Conservation (phyloP, 2,113 vertebrate species). For the cat (Felis catus) region DNA sequence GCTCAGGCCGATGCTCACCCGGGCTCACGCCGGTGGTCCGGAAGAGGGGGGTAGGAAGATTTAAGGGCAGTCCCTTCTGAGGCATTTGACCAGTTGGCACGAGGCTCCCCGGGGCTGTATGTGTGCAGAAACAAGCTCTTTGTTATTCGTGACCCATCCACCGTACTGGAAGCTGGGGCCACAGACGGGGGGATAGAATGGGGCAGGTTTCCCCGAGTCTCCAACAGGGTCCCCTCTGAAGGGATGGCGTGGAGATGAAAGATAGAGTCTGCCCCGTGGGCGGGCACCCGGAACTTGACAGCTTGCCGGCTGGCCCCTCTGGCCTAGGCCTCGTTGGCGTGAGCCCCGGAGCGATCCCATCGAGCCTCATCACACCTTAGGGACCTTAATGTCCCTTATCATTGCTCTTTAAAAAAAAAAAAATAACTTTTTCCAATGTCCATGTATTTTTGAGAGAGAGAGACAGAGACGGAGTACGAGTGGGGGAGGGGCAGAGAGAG, state of each 20-base stretch:
- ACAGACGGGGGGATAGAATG: not conserved
- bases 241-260: not conserved
- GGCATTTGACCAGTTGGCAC: not conserved
- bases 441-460: no score
- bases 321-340: accelerated
- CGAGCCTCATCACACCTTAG: no score
- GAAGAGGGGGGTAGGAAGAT: not conserved
- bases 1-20: not conserved
- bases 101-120: not conserved
- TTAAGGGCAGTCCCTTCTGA: not conserved
- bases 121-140: accelerated
- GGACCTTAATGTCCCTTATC: not conserved
- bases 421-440: no score
- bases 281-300: not conserved
- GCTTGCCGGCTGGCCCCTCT: not conserved
- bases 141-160: accelerated
- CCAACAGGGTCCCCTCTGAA: not conserved
- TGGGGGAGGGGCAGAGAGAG: no score
- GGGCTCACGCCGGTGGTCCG: not conserved
- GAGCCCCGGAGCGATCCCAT: not conserved
- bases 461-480: no score
- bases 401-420: not conserved
- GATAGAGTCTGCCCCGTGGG: accelerated
- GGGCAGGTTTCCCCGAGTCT: not conserved
- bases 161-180: not conserved